Percentiles rank a stretch among this genome's conserved stretches.
Evolutionary conservation across 2,888 invertebrate genomes (phyloP).

Genomic region (Andrena chrysosceles): DNA sequence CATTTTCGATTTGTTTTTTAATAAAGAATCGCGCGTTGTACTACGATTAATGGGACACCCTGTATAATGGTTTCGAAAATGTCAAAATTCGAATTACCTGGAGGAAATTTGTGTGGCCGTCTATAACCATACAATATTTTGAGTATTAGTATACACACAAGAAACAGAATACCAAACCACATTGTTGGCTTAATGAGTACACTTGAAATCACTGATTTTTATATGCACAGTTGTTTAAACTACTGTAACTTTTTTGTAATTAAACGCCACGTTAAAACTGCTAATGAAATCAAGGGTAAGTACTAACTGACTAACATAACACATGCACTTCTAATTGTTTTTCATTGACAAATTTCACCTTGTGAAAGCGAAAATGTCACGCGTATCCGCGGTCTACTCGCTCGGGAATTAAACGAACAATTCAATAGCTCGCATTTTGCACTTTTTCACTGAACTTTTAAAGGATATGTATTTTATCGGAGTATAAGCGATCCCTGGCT

Average conservation of each 20-base stretch:
- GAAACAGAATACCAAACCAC: conserved; percentile 73
- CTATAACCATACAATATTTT: conserved; percentile 67
- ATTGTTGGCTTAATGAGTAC: conserved; percentile 53
- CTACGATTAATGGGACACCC: too few relatives aligned
- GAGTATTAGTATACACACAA: conserved; percentile 60
- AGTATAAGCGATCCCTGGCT: too few relatives aligned
- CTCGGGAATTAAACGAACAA: background rate
- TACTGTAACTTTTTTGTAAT: background rate
- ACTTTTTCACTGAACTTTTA: background rate
- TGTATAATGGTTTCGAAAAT: background rate
- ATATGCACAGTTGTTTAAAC: background rate
- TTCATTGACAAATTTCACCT: background rate
- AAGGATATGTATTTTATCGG: too few relatives aligned
- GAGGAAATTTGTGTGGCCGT: conserved; percentile 73
- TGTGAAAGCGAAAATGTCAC: too few relatives aligned
- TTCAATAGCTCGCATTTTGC: too few relatives aligned
- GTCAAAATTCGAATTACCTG: conserved; percentile 69
- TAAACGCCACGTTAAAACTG: background rate
- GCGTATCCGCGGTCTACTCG: background rate
- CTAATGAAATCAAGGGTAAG: too few relatives aligned
- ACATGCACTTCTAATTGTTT: background rate
- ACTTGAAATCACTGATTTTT: background rate
- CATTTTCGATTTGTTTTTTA: too few relatives aligned
- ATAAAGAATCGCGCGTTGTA: too few relatives aligned
- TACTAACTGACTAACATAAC: too few relatives aligned